Base-by-base conservation (phyloP, 2,888 invertebrate genomes). In the Amaurobius ferox region DNA sequence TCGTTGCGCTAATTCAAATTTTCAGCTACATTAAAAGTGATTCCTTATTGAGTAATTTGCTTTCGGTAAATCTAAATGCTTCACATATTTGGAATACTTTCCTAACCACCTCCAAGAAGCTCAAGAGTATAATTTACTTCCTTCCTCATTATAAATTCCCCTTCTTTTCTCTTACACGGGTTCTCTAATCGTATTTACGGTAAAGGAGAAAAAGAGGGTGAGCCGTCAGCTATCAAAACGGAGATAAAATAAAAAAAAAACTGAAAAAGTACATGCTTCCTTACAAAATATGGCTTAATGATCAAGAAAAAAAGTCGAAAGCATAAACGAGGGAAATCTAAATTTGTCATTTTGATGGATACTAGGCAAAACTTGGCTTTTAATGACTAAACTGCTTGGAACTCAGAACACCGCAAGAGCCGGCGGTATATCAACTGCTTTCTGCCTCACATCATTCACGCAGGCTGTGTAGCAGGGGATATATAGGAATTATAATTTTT, bases 291-390 rank as follows among this genome's bases (percentile, higher is more conserved):
- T 23, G 76, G 44, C 71, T 81, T 81, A 81, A 81, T 81, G 81
- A 81, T 81, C 74, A 72, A 79, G 44, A 48, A 67, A 64, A 76
- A 39, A 30, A 48, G 44, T 26, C 30, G 7, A 55, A 28, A 30
- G 78, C 32, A 39, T 23, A 67, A 30, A 39, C 26, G 40, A 68
- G 68, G 67, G 81, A 76, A 76, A 81, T 81, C 81, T 68, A 64
- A 70, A 81, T 81, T 81, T 81, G 81, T 81, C 81, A 81, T 81
- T 81, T 81, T 81, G 81, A 81, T 81, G 81, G 81, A 81, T 81
- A 81, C 76, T 76, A 81, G 62, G 76, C 81, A 81, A 81, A 81
- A 76, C 39, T 74, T 76, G 44, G 81, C 68, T 68, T 70, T 76
- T 81, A 81, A 81, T 81, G 70, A 76, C 81, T 76, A 76, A 81